Evolutionary conservation across 1,140 invertebrate species (phyloP).

Genomic region (Monochamus saltuarius): DNA sequence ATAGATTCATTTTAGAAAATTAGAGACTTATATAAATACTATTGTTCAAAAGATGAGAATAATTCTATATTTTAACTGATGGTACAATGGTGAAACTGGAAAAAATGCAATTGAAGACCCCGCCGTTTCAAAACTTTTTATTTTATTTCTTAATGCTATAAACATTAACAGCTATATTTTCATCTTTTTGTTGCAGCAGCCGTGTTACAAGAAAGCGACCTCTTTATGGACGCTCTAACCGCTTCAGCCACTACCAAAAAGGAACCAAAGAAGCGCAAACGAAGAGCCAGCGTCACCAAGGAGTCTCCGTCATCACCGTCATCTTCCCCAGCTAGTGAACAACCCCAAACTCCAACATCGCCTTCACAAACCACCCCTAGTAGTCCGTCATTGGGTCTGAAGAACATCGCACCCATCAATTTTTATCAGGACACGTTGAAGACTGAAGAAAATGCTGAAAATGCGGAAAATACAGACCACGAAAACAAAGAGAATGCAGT

Average conservation of each 20-base stretch:
- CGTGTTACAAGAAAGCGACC: conserved; percentile 82
- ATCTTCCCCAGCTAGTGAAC: conserved; percentile 46
- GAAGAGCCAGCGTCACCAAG: conserved; percentile 65
- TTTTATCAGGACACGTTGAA: conserved; percentile 91
- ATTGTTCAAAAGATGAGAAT: no score
- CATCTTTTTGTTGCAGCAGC: conserved; percentile 62
- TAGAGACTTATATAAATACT: no score
- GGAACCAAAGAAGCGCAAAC: conserved; percentile 74
- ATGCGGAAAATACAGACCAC: conserved; percentile 51
- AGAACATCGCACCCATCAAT: conserved; percentile 63
- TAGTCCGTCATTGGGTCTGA: conserved; percentile 52
- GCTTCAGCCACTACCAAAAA: conserved; percentile 71
- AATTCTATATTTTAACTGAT: no score
- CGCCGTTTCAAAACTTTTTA: no score
- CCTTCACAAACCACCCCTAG: conserved; percentile 32
- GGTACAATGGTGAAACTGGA: no score
- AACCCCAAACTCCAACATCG: conserved; percentile 46
- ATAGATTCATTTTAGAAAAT: no score
- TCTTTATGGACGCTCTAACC: conserved; percentile 89
- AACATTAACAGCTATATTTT: conserved; percentile 13
- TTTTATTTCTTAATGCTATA: no score
- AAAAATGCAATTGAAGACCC: no score
- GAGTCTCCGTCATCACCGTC: conserved; percentile 55
- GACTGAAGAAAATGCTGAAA: conserved; percentile 57
- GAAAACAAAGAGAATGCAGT: conserved; percentile 45